Base-by-base conservation (phyloP, 2,888 invertebrate species). In the Clepsis dumicolana region DNA sequence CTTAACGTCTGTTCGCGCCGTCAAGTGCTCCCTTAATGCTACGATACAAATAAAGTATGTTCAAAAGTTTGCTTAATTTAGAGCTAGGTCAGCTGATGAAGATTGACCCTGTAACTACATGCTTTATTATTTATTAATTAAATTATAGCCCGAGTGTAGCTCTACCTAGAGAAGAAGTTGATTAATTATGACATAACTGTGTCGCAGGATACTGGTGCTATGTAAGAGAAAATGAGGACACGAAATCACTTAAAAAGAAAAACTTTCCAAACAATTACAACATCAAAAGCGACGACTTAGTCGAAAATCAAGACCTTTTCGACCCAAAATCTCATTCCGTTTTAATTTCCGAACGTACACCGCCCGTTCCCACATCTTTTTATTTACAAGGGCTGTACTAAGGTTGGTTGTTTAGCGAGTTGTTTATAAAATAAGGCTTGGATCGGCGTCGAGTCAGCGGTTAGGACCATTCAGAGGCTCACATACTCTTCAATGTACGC, bases 401-500 rank as follows among this genome's bases (percentile, higher is more conserved):
- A 56, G 27, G 54, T 16, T 14, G 53, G 12, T 32, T 32, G 48
- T 52, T 24, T 50, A 32, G 38, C 38, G 16, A 38, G 24, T 21
- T 53, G 64, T 64, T 68, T 64, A 52, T 64, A 59, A 48, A 63
- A 27, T 63, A 25, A 32, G 29, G 25, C 29, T 68, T 32, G 60
- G 54, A 25, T 56, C 25, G 56, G 57, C 65, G 64, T 54, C 56
- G 38, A 70, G 65, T 69, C 68, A 71, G 74, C 64, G 72, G 76
- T 74, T 68, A 77, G 75, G 78, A 80, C 79, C 81, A 84, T 82
- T 84, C 80, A 85, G 77, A 77, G 76, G 77, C 69, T 80, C 79
- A 78, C 81, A 73, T 75, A 81, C 80, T 85, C 84, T 82, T 88
- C 89, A 88, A 90, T 91, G 91, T 92, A 91, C 91, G 92, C 91